phyloP scores from a whole-genome alignment of 2,888 invertebrate genomes.

The Coleophora deauratella region DNA sequence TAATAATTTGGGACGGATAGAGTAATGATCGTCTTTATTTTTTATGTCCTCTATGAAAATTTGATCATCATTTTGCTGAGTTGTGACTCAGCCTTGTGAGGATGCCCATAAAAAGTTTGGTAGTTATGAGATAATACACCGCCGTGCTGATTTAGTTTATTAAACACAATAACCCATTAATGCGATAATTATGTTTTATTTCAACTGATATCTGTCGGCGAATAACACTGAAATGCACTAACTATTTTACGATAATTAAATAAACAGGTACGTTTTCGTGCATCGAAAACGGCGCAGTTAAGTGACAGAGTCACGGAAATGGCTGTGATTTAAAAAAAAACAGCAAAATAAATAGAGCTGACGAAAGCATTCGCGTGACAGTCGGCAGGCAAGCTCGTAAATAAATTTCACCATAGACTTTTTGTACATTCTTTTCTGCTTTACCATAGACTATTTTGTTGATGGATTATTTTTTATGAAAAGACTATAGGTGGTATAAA shows the following conservation, averaged over 20 bases:
- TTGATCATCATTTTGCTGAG: neutral
- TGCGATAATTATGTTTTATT: too few relatives aligned
- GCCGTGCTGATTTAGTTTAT: too few relatives aligned
- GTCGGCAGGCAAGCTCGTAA: too few relatives aligned
- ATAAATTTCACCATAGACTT: slow-evolving; percentile 11
- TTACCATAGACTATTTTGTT: slow-evolving; percentile 4
- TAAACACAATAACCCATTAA: too few relatives aligned
- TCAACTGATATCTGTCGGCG: slow-evolving; percentile 3
- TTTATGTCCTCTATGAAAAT: neutral
- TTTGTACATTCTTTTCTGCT: too few relatives aligned
- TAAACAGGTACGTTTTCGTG: slow-evolving; percentile 23
- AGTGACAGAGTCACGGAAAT: slow-evolving; percentile 51
- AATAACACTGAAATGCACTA: slow-evolving; percentile 18
- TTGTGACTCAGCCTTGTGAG: too few relatives aligned
- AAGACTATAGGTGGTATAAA: too few relatives aligned
- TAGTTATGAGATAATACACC: too few relatives aligned
- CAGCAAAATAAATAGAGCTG: neutral
- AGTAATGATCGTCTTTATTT: slow-evolving; percentile 10
- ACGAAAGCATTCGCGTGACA: slow-evolving; percentile 8
- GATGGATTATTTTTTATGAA: slow-evolving; percentile 9
- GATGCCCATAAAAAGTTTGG: too few relatives aligned
- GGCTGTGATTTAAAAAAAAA: slow-evolving; percentile 34
- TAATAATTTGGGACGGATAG: slow-evolving; percentile 12
- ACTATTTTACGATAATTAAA: too few relatives aligned
- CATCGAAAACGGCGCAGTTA: slow-evolving; percentile 21